phyloP scores from a whole-genome alignment of 2,113 vertebrate species.

The Podarcis raffonei region DNA sequence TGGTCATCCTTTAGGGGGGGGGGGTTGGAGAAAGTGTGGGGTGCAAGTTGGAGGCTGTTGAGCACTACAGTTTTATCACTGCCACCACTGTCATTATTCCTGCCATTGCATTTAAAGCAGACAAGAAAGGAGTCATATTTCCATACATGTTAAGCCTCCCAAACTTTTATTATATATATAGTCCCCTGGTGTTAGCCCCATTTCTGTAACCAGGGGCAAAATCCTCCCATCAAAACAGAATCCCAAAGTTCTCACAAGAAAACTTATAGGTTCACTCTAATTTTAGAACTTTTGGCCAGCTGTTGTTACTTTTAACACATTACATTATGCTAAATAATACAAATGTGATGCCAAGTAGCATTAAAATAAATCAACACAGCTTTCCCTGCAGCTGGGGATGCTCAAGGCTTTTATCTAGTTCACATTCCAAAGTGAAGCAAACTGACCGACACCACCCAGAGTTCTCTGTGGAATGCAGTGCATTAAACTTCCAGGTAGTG shows the following conservation, averaged over 20 bases:
- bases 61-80: too few relatives aligned
- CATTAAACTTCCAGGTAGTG: too few relatives aligned
- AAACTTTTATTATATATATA: background rate
- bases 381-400: background rate
- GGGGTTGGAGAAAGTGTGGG: too few relatives aligned
- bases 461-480: too few relatives aligned
- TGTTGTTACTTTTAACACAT: background rate
- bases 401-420: too few relatives aligned
- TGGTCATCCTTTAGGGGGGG: background rate
- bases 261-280: background rate
- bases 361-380: slow-evolving; percentile 54
- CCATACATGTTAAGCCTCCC: background rate
- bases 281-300: background rate
- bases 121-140: background rate
- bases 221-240: background rate
- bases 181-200: background rate
- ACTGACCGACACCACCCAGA: too few relatives aligned
- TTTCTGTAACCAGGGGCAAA: background rate
- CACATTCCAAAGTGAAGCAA: too few relatives aligned
- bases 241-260: background rate
- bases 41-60: too few relatives aligned
- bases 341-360: slow-evolving; percentile 11
- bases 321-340: background rate
- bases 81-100: too few relatives aligned
- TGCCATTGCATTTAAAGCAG: background rate